phyloP scores from a whole-genome alignment of 2,113 vertebrate genomes.

The Mobula birostris region DNA sequence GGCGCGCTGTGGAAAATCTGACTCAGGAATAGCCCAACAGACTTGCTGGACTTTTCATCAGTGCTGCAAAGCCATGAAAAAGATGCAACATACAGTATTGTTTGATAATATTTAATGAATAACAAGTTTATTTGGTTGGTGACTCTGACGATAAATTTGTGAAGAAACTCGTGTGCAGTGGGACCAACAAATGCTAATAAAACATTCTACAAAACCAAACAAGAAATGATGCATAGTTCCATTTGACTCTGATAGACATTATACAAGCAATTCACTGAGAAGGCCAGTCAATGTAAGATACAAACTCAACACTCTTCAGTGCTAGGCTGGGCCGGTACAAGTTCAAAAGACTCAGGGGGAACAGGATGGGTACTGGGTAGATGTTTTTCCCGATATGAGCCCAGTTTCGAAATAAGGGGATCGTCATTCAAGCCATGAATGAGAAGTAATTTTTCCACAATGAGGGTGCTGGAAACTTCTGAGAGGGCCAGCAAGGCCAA shows the following conservation, averaged over 20 bases:
- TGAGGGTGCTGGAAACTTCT: too few species aligned
- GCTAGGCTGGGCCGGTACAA: not conserved
- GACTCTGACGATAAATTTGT: not conserved
- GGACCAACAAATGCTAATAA: not conserved
- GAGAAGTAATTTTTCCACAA: too few species aligned
- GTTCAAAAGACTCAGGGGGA: not conserved
- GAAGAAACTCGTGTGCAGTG: not conserved
- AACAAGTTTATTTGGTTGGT: not conserved
- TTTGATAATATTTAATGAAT: not conserved
- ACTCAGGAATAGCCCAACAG: not conserved
- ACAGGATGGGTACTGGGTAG: not conserved
- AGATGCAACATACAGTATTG: not conserved
- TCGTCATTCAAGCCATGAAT: too few species aligned
- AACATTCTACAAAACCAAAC: not conserved
- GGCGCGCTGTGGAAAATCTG: too few species aligned
- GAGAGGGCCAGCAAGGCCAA: not conserved
- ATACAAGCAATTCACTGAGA: not conserved
- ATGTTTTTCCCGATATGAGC: too few species aligned
- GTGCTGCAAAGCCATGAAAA: not conserved
- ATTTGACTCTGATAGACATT: not conserved
- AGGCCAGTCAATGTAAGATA: too few species aligned
- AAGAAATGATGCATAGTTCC: not conserved
- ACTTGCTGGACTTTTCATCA: not conserved
- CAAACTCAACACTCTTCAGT: not conserved
- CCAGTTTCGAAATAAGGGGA: too few species aligned